phyloP scores from a whole-genome alignment of 2,797 vertebrate genomes.

The Muscicapa striata region DNA sequence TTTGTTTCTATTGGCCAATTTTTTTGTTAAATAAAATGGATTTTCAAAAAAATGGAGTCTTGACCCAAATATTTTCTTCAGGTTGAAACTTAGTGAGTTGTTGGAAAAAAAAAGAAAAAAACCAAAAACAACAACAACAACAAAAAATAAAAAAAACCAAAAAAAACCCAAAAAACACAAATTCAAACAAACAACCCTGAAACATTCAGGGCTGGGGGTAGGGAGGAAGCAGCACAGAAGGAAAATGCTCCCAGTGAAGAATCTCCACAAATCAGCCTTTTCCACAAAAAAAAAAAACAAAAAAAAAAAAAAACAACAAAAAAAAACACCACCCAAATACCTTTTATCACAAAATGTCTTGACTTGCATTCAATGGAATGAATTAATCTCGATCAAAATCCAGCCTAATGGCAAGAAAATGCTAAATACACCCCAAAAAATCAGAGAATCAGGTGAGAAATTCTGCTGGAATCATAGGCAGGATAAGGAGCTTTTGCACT shows the following conservation, averaged over 20 bases:
- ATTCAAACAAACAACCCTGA: not conserved
- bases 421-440: not conserved
- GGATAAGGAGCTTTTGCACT: fast-evolving
- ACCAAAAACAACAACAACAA: too few relatives aligned
- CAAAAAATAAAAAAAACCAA: not conserved
- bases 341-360: not conserved
- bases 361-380: not conserved
- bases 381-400: not conserved
- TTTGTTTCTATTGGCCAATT: not conserved
- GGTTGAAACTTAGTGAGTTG: not conserved
- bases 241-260: not conserved
- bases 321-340: not conserved
- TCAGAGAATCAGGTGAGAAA: not conserved
- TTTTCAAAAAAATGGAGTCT: not conserved
- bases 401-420: not conserved
- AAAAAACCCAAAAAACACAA: too few relatives aligned
- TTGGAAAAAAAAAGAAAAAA: not conserved
- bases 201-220: not conserved
- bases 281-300: not conserved
- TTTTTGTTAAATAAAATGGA: not conserved
- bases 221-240: not conserved
- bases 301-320: not conserved
- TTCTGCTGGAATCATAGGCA: fast-evolving
- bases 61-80: not conserved
- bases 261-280: not conserved